Percentiles rank a stretch among this genome's conserved stretches.
phyloP scores from a whole-genome alignment of 2,113 vertebrate genomes.

The Hippocampus guttulatus region DNA sequence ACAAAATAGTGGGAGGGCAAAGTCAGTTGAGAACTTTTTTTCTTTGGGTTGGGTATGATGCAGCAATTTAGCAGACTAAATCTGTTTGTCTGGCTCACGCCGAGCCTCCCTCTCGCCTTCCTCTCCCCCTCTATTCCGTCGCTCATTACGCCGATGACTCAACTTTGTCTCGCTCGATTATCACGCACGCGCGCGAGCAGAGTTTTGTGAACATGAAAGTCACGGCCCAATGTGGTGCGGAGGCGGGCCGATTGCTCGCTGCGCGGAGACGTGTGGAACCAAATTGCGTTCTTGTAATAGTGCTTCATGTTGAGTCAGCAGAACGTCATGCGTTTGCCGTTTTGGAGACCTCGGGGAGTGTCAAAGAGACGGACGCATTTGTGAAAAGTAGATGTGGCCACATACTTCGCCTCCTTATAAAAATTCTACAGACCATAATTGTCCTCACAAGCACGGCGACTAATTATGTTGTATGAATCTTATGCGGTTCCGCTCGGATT shows the following conservation, averaged over 20 bases:
- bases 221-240: conserved; percentile 44
- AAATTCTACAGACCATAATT: not conserved
- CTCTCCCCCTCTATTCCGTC: conserved; percentile 16
- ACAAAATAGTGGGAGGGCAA: not conserved
- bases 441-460: not conserved
- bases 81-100: conserved; percentile 15
- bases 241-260: conserved; percentile 28
- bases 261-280: conserved; percentile 6
- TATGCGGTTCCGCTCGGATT: too few relatives aligned
- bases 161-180: conserved; percentile 63
- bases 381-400: not conserved
- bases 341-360: not conserved
- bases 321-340: not conserved
- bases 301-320: conserved; percentile 29
- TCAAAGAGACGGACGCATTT: conserved; percentile 9
- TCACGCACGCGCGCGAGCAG: not conserved
- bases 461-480: too few relatives aligned
- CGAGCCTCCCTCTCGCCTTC: conserved; percentile 8
- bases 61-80: not conserved
- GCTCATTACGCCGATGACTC: conserved; percentile 64
- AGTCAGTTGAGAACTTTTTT: too few relatives aligned
- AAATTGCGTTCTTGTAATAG: conserved; percentile 27
- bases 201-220: conserved; percentile 33
- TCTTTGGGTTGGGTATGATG: not conserved
- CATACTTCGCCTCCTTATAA: not conserved